These are phyloP conservation scores for Ambastaia sidthimunki DNA, from an alignment of 2,797 vertebrate genomes.

Conservation along the genomic window DNA sequence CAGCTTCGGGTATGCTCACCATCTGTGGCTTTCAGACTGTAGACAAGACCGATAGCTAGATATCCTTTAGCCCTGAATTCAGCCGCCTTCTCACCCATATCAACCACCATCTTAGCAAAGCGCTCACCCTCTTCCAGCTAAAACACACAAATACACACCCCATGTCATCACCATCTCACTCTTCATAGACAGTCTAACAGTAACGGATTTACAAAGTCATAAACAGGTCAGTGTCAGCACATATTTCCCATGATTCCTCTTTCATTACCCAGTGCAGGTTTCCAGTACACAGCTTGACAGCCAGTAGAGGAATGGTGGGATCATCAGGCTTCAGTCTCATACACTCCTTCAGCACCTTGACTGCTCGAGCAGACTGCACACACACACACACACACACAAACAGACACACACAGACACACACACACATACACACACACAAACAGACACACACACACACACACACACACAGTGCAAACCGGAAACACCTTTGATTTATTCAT, in stretches of 20 bases:
- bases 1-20: conserved; percentile 76
- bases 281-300: conserved; percentile 96
- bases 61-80: conserved; percentile 97
- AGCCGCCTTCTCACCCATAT: conserved; percentile 92
- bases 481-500: too few species aligned
- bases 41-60: conserved; percentile 91
- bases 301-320: conserved; percentile 93
- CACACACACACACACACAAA: conserved; percentile 39
- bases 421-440: too few species aligned
- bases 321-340: conserved; percentile 95
- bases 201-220: conserved; percentile 13
- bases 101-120: conserved; percentile 92
- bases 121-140: conserved; percentile 95
- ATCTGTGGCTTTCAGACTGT: conserved; percentile 95
- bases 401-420: too few species aligned
- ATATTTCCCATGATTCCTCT: conserved; percentile 29
- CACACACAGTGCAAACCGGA: too few species aligned
- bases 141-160: conserved; percentile 45
- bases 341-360: conserved; percentile 96
- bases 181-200: not conserved
- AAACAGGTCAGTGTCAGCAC: conserved; percentile 39
- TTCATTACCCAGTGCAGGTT: conserved; percentile 92
- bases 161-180: conserved; percentile 42
- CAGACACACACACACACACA: too few species aligned
- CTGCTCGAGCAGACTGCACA: conserved; percentile 89